Percentiles rank a stretch among this genome's conserved stretches.
Evolutionary conservation across 1,140 invertebrate species (phyloP).

Genomic region (Drosophila sp.): DNA sequence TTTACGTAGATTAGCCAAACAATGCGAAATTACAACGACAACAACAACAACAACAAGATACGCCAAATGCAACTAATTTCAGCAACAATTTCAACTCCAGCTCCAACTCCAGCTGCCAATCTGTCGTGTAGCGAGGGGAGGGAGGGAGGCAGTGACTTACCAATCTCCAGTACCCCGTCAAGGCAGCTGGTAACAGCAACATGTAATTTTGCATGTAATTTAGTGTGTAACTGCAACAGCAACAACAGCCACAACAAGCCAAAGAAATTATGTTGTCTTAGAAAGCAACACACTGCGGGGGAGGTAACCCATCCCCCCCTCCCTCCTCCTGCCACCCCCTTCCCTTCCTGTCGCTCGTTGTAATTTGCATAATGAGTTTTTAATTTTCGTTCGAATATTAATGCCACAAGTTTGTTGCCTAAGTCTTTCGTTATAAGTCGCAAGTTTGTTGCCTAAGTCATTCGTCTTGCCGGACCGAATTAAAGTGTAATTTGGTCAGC

Average conservation of each 20-base stretch:
- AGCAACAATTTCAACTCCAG: slow-evolving; percentile 21
- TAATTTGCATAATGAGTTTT: slow-evolving; percentile 83
- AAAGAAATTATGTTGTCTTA: slow-evolving; percentile 78
- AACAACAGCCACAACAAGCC: slow-evolving; percentile 64
- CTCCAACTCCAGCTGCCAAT: slow-evolving; percentile 57
- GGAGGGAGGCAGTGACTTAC: slow-evolving; percentile 21
- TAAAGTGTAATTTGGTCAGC: slow-evolving; percentile 82
- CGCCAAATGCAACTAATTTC: slow-evolving; percentile 64
- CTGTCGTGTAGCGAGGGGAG: slow-evolving; percentile 21
- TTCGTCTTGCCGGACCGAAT: slow-evolving; percentile 70
- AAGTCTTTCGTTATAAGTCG: slow-evolving; percentile 65
- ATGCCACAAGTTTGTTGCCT: slow-evolving; percentile 61
- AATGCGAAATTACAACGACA: slow-evolving; percentile 78
- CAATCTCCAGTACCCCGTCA: slow-evolving; percentile 36
- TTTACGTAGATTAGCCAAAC: slow-evolving; percentile 81
- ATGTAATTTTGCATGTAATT: slow-evolving; percentile 63
- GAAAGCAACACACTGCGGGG: slow-evolving; percentile 53
- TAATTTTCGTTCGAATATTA: slow-evolving; percentile 77
- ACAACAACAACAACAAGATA: slow-evolving; percentile 13
- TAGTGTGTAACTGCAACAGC: slow-evolving; percentile 72
- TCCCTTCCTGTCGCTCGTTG: slow-evolving; percentile 33
- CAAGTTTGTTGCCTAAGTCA: slow-evolving; percentile 72
- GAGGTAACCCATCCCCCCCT: background rate
- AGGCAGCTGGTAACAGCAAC: slow-evolving; percentile 55
- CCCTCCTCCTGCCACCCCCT: background rate